Evolutionary conservation across 2,888 invertebrate genomes (phyloP).

Genomic region (Holacanthella duospinosa): DNA sequence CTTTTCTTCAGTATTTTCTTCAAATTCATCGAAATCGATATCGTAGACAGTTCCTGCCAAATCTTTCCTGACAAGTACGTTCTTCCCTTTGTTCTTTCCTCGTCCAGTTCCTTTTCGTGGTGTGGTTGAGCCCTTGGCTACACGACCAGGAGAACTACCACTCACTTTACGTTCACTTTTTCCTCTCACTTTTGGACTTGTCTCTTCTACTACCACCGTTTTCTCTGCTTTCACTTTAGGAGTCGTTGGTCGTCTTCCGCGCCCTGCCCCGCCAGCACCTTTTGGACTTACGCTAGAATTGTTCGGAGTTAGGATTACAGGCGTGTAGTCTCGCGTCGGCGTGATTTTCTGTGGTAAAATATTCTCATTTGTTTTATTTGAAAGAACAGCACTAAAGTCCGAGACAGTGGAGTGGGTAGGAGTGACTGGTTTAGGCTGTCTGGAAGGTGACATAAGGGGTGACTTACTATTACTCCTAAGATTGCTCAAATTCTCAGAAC

Average conservation of each 20-base stretch:
- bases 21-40: slow-evolving; percentile 69
- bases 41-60: slow-evolving; percentile 66
- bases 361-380: slow-evolving; percentile 29
- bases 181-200: slow-evolving; percentile 25
- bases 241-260: slow-evolving; percentile 19
- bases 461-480: slow-evolving; percentile 15
- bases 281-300: slow-evolving; percentile 16
- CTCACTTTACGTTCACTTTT: slow-evolving; percentile 21
- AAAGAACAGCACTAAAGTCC: slow-evolving; percentile 26
- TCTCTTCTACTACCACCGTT: slow-evolving; percentile 15
- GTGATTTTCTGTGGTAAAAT: slow-evolving; percentile 19
- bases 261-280: slow-evolving; percentile 8
- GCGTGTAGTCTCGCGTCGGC: slow-evolving; percentile 5
- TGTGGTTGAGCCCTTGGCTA: slow-evolving; percentile 39
- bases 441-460: slow-evolving; percentile 8
- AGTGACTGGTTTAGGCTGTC: neutral
- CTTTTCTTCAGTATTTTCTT: slow-evolving; percentile 50
- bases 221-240: slow-evolving; percentile 15
- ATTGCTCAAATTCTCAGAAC: neutral
- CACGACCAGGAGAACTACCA: slow-evolving; percentile 23
- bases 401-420: slow-evolving; percentile 7
- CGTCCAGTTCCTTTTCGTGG: slow-evolving; percentile 47
- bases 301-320: slow-evolving; percentile 13
- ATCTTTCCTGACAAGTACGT: slow-evolving; percentile 34
- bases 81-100: slow-evolving; percentile 44